Percentiles rank a stretch among this genome's conserved stretches.
Evolutionary conservation across 2,113 vertebrate species (phyloP).

Genomic region (Lipophrys pholis): DNA sequence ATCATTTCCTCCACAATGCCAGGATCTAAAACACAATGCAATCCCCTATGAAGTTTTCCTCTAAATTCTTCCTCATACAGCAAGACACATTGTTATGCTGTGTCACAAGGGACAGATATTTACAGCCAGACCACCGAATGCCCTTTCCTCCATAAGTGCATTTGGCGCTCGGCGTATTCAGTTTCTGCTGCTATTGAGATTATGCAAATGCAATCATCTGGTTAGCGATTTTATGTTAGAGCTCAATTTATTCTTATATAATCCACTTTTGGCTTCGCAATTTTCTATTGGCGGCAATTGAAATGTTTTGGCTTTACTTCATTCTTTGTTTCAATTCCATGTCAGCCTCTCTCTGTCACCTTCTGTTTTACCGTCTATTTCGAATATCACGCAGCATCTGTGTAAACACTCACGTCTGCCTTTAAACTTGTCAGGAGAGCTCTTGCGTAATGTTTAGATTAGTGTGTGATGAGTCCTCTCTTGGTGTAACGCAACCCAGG

Average conservation of each 20-base stretch:
- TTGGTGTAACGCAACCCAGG: slow-evolving; percentile 57
- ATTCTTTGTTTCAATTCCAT: not conserved
- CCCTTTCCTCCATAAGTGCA: slow-evolving; percentile 54
- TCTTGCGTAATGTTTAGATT: slow-evolving; percentile 76
- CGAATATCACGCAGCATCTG: slow-evolving; percentile 61
- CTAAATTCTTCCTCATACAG: slow-evolving; percentile 66
- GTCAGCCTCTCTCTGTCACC: slow-evolving; percentile 23
- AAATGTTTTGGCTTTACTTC: not conserved
- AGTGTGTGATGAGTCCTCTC: slow-evolving; percentile 59
- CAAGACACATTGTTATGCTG: slow-evolving; percentile 69
- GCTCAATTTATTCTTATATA: too few relatives aligned
- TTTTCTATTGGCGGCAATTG: too few relatives aligned
- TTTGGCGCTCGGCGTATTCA: not conserved
- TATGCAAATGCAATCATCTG: too few relatives aligned
- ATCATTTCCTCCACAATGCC: slow-evolving; percentile 72
- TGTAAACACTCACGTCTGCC: slow-evolving; percentile 74
- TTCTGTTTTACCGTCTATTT: slow-evolving; percentile 32
- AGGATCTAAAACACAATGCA: slow-evolving; percentile 81
- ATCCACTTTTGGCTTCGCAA: too few relatives aligned
- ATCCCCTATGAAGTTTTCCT: slow-evolving; percentile 74
- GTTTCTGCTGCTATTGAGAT: slow-evolving; percentile 3
- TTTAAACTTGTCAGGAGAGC: slow-evolving; percentile 66
- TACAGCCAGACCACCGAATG: slow-evolving; percentile 58
- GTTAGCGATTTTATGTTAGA: too few relatives aligned
- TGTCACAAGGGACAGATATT: slow-evolving; percentile 70